Evolutionary conservation across 1,140 invertebrate genomes (phyloP).

Genomic region (Linepithema humile): DNA sequence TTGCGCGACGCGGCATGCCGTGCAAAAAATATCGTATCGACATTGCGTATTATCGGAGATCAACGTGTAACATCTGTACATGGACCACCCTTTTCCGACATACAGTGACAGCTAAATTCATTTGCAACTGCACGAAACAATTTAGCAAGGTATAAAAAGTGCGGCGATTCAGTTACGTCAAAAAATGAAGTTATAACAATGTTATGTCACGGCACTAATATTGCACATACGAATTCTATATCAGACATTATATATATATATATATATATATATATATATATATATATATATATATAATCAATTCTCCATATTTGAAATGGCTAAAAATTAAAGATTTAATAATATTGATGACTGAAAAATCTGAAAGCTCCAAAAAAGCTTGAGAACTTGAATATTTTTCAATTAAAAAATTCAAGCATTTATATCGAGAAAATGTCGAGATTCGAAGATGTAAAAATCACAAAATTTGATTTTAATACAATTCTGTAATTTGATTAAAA

Average conservation of each 20-base stretch:
- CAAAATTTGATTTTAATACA: not conserved
- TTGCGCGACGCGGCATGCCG: not conserved
- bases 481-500: too few species aligned
- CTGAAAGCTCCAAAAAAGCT: not conserved
- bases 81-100: not conserved
- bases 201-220: constrained; percentile 12
- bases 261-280: not conserved
- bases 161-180: not conserved
- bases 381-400: not conserved
- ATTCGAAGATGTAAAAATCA: not conserved
- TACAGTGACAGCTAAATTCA: constrained; percentile 42
- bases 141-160: constrained; percentile 25
- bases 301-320: not conserved
- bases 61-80: constrained; percentile 36
- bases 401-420: not conserved
- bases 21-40: constrained; percentile 49
- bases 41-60: constrained; percentile 38
- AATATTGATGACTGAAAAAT: not conserved
- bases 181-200: not conserved
- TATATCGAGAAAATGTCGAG: not conserved
- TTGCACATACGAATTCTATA: not conserved
- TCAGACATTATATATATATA: too few species aligned
- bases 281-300: not conserved
- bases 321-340: constrained; percentile 1
- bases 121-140: constrained; percentile 42